Conservation (phyloP, 2,113 vertebrate species). For the Pycnonotus jocosus region DNA sequence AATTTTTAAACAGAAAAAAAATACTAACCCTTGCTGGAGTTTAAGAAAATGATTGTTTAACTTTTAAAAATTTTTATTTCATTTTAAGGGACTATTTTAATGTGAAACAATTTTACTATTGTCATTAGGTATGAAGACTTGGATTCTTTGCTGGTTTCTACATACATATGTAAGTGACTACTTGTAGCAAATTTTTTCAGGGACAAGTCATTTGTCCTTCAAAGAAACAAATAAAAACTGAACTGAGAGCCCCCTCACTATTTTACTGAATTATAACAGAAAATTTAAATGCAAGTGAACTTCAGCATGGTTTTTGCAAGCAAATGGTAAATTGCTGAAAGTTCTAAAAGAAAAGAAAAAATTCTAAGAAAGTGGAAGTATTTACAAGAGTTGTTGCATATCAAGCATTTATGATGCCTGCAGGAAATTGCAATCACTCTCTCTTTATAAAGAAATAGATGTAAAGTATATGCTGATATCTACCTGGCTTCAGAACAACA, state of each 20-base stretch:
- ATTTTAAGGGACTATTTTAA: constrained; percentile 41
- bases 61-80: constrained; percentile 32
- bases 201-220: neutral
- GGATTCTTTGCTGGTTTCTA: constrained; percentile 13
- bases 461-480: neutral
- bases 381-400: neutral
- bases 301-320: neutral
- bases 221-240: neutral
- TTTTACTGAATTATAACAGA: neutral
- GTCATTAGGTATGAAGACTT: neutral
- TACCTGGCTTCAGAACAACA: neutral
- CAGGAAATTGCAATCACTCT: neutral
- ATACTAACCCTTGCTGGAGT: neutral
- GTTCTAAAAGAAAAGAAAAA: neutral
- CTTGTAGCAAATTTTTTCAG: neutral
- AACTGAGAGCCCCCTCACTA: neutral
- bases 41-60: neutral
- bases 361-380: neutral
- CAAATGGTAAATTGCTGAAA: neutral
- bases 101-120: constrained; percentile 55
- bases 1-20: neutral
- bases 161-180: neutral
- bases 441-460: neutral
- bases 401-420: neutral
- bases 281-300: neutral